Base-by-base conservation (phyloP, 2,888 invertebrate genomes). In the Corythucha ciliata region DNA sequence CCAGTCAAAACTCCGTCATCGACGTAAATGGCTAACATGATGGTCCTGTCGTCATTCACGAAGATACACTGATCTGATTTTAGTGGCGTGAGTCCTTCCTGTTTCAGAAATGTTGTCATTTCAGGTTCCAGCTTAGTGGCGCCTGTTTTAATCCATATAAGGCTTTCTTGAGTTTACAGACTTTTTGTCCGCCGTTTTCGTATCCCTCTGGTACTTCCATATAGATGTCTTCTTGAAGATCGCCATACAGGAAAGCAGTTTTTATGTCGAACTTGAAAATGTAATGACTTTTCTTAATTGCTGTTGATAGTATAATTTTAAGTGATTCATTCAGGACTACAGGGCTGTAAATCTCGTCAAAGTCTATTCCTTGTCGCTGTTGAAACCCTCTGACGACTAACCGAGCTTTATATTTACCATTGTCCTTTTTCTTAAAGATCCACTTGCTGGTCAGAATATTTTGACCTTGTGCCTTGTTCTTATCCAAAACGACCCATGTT, bases 381-480 rank as follows among this genome's bases (percentile, higher is more conserved):
- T 57, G 59, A 34, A 48, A 65, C 2, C 60, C 61, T 44, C 57
- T 47, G 4, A 58, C 61, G 2, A 63, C 61, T 2, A 63, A 45
- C 39, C 62, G 52, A 3, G 63, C 61, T 42, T 61, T 61, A 26
- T 51, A 60, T 21, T 45, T 51, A 2, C 45, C 34, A 16, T 57
- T 42, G 10, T 57, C 32, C 34, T 57, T 60, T 6, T 55, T 47
- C 50, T 58, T 60, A 40, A 61, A 63, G 0, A 62, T 58, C 63
- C 63, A 64, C 34, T 60, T 63, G 21, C 57, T 59, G 0, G 58
- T 55, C 4, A 62, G 56, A 2, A 59, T 29, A 41, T 33, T 46
- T 10, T 14, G 18, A 10, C 22, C 26, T 6, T 41, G 18, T 5
- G 37, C 51, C 20, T 46, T 37, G 21, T 48, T 53, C 50, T 52